Conservation (phyloP, 37 sponge, comb jelly and placozoan genomes). For the Crambe crambe region DNA sequence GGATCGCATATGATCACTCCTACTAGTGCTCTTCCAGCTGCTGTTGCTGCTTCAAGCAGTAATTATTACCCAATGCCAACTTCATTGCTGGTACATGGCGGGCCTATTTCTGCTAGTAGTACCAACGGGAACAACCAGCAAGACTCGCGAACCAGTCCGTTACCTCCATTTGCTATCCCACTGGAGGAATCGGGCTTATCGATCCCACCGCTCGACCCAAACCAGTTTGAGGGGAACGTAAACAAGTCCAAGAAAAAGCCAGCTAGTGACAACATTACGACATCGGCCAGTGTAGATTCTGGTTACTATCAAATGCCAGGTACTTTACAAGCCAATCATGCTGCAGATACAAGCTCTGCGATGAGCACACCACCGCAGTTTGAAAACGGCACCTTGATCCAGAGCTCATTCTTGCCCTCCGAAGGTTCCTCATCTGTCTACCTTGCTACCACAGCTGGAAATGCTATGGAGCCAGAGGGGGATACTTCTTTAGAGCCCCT, state of each 20-base stretch:
- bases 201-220: too few relatives aligned
- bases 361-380: not conserved
- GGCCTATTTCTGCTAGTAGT: too few relatives aligned
- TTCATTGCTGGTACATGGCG: not conserved
- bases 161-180: too few relatives aligned
- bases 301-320: not conserved
- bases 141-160: too few relatives aligned
- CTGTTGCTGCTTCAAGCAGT: not conserved
- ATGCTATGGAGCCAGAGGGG: not conserved
- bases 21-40: not conserved
- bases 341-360: not conserved
- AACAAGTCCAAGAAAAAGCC: not conserved
- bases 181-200: too few relatives aligned
- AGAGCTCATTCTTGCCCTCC: too few relatives aligned
- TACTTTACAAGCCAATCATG: not conserved
- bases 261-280: too few relatives aligned
- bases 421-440: not conserved
- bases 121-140: too few relatives aligned
- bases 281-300: not conserved
- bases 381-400: not conserved
- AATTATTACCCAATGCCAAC: conserved; percentile 2
- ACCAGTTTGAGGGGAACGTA: not conserved
- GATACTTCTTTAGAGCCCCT: too few relatives aligned
- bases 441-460: not conserved
- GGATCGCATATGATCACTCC: too few relatives aligned